These are phyloP conservation scores for Redunca redunca DNA, from an alignment of 2,113 vertebrate genomes.

Conservation along the genomic window DNA sequence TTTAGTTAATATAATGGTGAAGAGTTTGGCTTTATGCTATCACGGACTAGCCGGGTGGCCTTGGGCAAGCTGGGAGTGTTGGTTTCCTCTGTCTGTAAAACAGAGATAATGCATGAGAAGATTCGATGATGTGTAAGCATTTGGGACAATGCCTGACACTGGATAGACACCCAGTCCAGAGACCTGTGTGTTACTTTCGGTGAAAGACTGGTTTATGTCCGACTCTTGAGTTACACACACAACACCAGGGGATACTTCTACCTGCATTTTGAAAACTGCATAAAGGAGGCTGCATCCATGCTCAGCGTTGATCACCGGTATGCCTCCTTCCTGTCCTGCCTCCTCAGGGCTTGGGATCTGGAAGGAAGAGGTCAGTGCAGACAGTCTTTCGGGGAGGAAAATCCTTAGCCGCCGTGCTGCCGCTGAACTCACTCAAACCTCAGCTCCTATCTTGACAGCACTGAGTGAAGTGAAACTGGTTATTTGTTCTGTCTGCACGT, in stretches of 20 bases:
- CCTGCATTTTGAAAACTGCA: not conserved
- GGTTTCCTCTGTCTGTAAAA: not conserved
- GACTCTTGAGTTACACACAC: not conserved
- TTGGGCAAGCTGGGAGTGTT: not conserved
- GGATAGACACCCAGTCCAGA: not conserved
- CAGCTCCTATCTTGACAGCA: not conserved
- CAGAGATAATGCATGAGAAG: not conserved
- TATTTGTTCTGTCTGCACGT: not conserved
- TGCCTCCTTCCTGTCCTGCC: not conserved
- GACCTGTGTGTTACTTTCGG: not conserved
- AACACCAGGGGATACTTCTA: not conserved
- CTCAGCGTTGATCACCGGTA: accelerated
- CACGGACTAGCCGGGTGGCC: not conserved
- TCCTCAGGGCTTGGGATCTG: not conserved
- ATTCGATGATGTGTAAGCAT: not conserved
- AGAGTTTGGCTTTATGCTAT: not conserved
- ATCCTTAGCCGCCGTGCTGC: not conserved
- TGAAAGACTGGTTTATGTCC: not conserved
- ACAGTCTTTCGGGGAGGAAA: not conserved
- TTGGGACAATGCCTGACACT: not conserved
- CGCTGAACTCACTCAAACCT: not conserved
- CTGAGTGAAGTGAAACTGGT: not conserved
- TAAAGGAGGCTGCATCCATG: not conserved
- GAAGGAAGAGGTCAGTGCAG: not conserved
- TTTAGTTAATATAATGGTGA: not conserved